phyloP scores from a whole-genome alignment of 2,888 invertebrate genomes.

The Coenonympha glycerion region DNA sequence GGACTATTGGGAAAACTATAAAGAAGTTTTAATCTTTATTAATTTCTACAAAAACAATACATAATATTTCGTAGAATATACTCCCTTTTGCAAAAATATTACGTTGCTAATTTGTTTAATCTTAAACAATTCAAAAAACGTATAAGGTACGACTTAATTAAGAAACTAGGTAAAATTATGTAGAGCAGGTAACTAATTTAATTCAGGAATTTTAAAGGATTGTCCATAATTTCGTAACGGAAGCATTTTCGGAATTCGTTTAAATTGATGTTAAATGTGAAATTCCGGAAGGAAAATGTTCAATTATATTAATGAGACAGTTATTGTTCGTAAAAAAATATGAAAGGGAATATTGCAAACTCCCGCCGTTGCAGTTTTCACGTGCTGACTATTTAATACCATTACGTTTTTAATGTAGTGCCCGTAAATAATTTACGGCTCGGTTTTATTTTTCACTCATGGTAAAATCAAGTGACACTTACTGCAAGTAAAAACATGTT shows the following conservation, averaged over 20 bases:
- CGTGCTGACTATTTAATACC: conserved; percentile 40
- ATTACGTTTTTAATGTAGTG: conserved; percentile 36
- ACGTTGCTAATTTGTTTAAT: no score
- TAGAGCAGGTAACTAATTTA: no score
- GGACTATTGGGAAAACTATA: no score
- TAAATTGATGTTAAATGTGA: conserved; percentile 26
- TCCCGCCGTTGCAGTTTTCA: conserved; percentile 33
- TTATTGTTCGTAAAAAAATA: conserved; percentile 42
- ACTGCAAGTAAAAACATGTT: background rate
- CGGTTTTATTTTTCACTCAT: conserved; percentile 35
- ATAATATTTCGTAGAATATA: background rate
- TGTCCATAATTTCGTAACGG: background rate
- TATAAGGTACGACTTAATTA: no score
- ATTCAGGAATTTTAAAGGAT: background rate
- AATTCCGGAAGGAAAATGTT: conserved; percentile 26
- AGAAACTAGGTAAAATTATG: no score
- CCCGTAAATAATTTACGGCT: conserved; percentile 37
- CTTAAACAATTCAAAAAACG: no score
- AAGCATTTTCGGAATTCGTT: conserved; percentile 17
- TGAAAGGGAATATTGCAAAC: conserved; percentile 35
- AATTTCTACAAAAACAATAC: no score
- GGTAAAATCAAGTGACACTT: conserved; percentile 7
- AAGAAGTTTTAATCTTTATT: no score
- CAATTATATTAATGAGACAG: conserved; percentile 47
- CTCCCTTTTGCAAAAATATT: no score